Evolutionary conservation across 2,888 invertebrate species (phyloP), one percentile per base, ranked within the genome.

Genomic region (Plebejus argus): DNA sequence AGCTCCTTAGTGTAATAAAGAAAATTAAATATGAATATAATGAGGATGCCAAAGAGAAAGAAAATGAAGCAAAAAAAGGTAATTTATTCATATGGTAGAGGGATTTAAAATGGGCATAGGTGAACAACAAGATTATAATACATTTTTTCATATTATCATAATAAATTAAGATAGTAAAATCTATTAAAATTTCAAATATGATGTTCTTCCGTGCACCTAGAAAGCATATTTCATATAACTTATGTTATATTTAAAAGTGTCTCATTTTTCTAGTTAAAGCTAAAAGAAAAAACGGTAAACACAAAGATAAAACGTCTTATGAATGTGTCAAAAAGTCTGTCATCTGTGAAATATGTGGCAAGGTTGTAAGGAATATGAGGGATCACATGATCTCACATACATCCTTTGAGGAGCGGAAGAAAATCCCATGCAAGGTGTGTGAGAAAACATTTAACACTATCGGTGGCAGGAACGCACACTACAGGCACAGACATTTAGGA

Each of bases 281-380:
- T 76, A 79, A 78, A 53, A 61, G 20, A 79, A 79, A 78, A 77
- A 70, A 28, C n/a, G 1, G 0, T 39, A 79, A 77, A 84, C 82
- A 78, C 81, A 77, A 82, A 79, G 83, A 82, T 79, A 80, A 78
- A 79, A 85, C 28, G n/a, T n/a, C 81, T 79, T 80, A 76, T 3
- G 78, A 80, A 35, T 81, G 75, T 74, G 76, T 15, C 15, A 66
- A 81, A 76, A 81, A 80, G 35, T 85, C 87, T 80, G 83, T 66
- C 6, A 28, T 93, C 20, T 93, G 93, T 80, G 91, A 89, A 1
- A 88, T 89, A 78, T 93, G 93, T 74, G 93, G 93, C 0, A 89
- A 89, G 72, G 82, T 83, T 0, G 91, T 92, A 0, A 83, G 83
- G 1, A 86, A 91, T 77, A 77, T 93, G 6, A 89, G 86, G 56